Conservation (phyloP, 2,113 vertebrate species). For the Diphyllodes magnificus region DNA sequence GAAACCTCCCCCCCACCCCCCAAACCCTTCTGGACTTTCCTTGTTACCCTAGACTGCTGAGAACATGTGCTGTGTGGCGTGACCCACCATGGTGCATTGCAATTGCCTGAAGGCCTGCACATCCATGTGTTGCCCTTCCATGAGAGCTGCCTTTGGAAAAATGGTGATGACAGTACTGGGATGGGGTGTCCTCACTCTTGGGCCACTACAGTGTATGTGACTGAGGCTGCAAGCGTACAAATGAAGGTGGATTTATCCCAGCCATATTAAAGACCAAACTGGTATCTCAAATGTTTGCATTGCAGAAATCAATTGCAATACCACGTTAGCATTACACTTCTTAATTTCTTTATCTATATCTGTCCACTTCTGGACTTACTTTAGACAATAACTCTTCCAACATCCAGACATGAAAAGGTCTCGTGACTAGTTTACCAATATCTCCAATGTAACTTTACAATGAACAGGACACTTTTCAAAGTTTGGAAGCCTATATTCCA, state of each 20-base stretch:
- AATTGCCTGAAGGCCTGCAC: neutral
- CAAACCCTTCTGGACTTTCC: neutral
- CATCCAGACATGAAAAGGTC: neutral
- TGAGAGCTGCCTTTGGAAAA: neutral
- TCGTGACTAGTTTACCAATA: neutral
- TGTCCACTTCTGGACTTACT: neutral
- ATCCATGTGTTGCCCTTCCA: neutral
- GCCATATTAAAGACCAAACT: neutral
- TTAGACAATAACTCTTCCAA: neutral
- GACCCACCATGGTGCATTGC: neutral
- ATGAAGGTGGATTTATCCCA: neutral
- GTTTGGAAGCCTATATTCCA: neutral
- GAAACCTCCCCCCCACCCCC: neutral
- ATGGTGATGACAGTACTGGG: neutral
- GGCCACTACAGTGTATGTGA: neutral
- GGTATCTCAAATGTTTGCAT: neutral
- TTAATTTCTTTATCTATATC: neutral
- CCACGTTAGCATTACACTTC: neutral
- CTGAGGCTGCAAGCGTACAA: neutral
- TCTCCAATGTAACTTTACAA: neutral
- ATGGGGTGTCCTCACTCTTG: neutral
- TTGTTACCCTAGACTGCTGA: neutral
- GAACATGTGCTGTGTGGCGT: rapidly evolving
- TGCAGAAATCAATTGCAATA: neutral
- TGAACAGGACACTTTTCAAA: neutral